phyloP scores from a whole-genome alignment of 2,888 invertebrate species.

The Micropterix aruncella region DNA sequence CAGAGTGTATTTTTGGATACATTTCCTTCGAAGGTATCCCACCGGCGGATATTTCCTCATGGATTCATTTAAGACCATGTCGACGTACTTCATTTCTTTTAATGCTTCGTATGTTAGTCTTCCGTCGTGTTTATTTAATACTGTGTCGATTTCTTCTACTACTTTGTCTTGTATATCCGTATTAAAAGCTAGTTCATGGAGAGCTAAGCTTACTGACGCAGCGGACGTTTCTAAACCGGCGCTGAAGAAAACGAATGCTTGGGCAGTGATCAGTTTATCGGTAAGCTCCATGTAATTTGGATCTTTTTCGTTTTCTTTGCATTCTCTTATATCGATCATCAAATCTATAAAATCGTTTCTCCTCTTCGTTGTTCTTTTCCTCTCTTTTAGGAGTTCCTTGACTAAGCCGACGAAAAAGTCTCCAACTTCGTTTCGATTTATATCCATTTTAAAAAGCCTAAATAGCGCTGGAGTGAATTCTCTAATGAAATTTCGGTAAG shows the following conservation, averaged over 20 bases:
- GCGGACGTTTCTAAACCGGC: constrained; percentile 2
- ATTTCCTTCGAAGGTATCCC: not conserved
- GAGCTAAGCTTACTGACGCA: not conserved
- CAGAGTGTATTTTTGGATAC: not conserved
- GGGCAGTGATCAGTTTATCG: not conserved
- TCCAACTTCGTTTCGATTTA: constrained; percentile 15
- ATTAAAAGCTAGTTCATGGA: constrained; percentile 1
- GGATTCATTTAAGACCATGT: not conserved
- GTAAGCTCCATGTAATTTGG: not conserved
- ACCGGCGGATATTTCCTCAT: constrained; percentile 1
- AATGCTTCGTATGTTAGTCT: not conserved
- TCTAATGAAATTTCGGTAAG: not conserved
- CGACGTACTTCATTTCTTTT: not conserved
- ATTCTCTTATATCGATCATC: not conserved
- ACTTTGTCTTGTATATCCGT: not conserved
- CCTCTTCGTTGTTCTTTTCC: not conserved
- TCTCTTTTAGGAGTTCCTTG: not conserved
- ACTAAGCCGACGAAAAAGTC: constrained; percentile 17
- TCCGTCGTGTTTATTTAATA: not conserved
- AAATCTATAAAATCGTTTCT: constrained; percentile 1
- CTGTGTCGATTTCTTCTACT: not conserved
- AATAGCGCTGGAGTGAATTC: not conserved
- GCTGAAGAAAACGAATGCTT: not conserved
- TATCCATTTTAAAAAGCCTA: constrained; percentile 15
- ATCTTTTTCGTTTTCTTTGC: not conserved